A percentile compares a stretch with the other conserved stretches of the same genome.
Evolutionary conservation across 2,888 invertebrate species (phyloP).

Genomic region (Rosalia funebris): DNA sequence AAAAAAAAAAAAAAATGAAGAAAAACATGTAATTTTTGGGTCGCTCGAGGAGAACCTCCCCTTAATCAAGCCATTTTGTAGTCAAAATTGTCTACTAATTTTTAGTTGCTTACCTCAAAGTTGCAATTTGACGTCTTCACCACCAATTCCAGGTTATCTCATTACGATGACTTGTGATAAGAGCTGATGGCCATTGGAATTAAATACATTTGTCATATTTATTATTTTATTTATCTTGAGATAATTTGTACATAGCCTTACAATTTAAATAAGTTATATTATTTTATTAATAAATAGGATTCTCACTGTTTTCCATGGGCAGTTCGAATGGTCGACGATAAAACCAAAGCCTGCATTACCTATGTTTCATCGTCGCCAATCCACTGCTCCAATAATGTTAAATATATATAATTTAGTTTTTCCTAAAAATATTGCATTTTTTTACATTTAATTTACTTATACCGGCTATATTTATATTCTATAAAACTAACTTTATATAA

Average conservation of each 20-base stretch:
- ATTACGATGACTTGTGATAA: too few species aligned
- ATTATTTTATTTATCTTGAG: slow-evolving; percentile 52
- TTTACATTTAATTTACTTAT: slow-evolving; percentile 11
- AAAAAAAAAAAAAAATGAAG: too few species aligned
- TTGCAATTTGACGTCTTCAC: too few species aligned
- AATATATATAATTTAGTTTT: slow-evolving; percentile 6
- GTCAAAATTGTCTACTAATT: too few species aligned
- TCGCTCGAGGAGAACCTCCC: too few species aligned
- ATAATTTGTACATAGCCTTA: slow-evolving; percentile 58
- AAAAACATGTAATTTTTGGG: too few species aligned
- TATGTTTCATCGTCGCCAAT: neutral
- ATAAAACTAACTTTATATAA: neutral
- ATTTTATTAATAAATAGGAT: slow-evolving; percentile 51
- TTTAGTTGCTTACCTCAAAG: too few species aligned
- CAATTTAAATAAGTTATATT: slow-evolving; percentile 43
- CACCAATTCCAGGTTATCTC: too few species aligned
- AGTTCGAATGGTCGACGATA: slow-evolving; percentile 32
- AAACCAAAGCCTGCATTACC: slow-evolving; percentile 13
- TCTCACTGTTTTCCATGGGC: slow-evolving; percentile 54
- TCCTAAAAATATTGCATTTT: slow-evolving; percentile 27
- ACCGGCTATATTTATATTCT: neutral
- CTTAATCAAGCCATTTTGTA: too few species aligned
- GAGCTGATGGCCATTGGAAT: neutral
- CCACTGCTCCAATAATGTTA: neutral
- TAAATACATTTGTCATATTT: neutral